Conservation (phyloP, 2,888 invertebrate genomes). For the Emmelina monodactyla region DNA sequence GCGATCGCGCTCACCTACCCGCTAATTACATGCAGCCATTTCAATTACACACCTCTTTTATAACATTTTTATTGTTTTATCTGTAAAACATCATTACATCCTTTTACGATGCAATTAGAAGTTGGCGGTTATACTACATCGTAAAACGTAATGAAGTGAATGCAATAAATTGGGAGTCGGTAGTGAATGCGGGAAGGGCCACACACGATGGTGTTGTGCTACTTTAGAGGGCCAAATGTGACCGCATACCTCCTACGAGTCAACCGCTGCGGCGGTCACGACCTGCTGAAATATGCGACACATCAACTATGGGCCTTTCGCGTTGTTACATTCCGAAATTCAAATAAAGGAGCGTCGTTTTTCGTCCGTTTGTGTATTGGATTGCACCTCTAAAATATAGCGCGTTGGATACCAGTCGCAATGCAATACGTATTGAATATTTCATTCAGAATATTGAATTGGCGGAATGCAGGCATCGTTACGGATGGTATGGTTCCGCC, state of each 20-base stretch:
- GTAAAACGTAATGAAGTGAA: constrained; percentile 29
- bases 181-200: constrained; percentile 10
- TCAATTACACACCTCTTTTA: constrained; percentile 38
- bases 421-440: constrained; percentile 41
- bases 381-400: constrained; percentile 18
- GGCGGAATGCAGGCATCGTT: constrained; percentile 15
- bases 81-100: constrained; percentile 19
- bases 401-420: constrained; percentile 31
- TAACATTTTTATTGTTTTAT: constrained; percentile 3
- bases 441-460: constrained; percentile 44
- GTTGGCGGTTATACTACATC: constrained; percentile 30
- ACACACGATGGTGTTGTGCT: constrained; percentile 8
- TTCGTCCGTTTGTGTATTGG: background rate
- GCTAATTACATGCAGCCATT: constrained; percentile 56
- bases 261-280: too few species aligned
- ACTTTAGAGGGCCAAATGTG: background rate
- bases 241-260: too few species aligned
- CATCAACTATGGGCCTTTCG: too few species aligned
- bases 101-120: constrained; percentile 33
- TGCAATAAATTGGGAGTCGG: constrained; percentile 24
- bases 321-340: background rate
- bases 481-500: constrained; percentile 15
- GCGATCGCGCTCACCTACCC: constrained; percentile 44
- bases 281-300: background rate
- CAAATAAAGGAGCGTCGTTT: background rate